Base-by-base conservation (phyloP, 2,797 vertebrate genomes). In the Darevskia mixta region DNA sequence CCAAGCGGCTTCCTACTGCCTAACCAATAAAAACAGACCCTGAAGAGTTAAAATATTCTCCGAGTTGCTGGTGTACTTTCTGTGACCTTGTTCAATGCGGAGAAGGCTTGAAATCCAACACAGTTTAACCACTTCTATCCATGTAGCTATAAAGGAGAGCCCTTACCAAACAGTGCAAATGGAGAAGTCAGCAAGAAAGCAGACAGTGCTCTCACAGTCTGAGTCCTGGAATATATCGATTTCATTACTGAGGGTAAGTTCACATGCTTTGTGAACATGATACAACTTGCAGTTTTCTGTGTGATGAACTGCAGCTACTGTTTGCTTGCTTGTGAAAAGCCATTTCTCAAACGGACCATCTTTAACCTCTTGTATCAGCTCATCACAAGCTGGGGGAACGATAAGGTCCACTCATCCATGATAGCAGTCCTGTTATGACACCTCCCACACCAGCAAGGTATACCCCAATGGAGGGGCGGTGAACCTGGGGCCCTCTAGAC, bases 81-180 rank as follows among this genome's bases (percentile, higher is more conserved):
- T 88, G 77, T 95, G 96, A 96, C 95, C 96, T 95, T 94, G 73
- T 92, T 94, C 93, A 82, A 73, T 73, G 92, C 83, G 93, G 93
- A 77, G 92, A 96, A 95, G 90, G 93, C 86, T 94, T 95, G 94
- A 93, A 93, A 95, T 89, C 88, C 41, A 6, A 93, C 75, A 93
- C 83, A 94, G 95, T 94, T 95, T 95, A 96, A 96, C 95, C 95
- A 94, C 89, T 81, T 87, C 95, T 95, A 93, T 92, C 75, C 79
- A 92, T 89, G 94, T 71, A 94, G 92, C 94, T 92, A 95, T 94
- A 96, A 96, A 96, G 94, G 87, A 94, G 92, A 96, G 90, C 88
- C 86, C 91, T 94, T 92, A 88, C 91, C 85, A 90, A 94, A 95
- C 71, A 73, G 89, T 90, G 86, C 91, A 79, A 92, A 91, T 86